These are phyloP conservation scores for Thamnophis sirtalis DNA, from an alignment of 2,113 vertebrate genomes.

Conservation along the genomic window DNA sequence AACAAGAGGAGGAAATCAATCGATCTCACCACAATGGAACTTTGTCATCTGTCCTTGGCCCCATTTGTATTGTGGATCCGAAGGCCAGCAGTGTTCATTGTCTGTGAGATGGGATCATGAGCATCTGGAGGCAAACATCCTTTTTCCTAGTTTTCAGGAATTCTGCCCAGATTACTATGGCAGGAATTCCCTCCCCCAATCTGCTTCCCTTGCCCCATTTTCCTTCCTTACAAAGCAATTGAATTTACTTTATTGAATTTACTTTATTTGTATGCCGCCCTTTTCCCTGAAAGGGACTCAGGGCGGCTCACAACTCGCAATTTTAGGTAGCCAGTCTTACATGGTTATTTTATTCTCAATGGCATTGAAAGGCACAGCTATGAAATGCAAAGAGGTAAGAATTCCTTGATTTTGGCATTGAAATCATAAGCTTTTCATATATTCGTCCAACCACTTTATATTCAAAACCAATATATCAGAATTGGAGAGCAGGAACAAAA, in stretches of 20 bases:
- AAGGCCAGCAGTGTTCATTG: not conserved
- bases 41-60: slow-evolving; percentile 14
- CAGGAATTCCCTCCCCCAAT: slow-evolving; percentile 1
- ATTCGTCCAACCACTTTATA: not conserved
- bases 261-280: no score
- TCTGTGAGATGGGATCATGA: not conserved
- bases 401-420: not conserved
- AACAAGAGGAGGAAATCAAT: slow-evolving; percentile 46
- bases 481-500: not conserved
- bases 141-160: slow-evolving; percentile 21
- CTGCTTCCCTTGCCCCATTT: not conserved
- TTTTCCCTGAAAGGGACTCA: no score
- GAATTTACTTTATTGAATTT: no score
- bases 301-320: no score
- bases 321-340: not conserved
- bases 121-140: slow-evolving; percentile 11
- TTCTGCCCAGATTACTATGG: not conserved
- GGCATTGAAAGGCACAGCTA: not conserved
- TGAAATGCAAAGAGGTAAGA: not conserved
- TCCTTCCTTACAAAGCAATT: not conserved
- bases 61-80: not conserved
- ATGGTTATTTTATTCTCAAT: not conserved
- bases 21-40: not conserved
- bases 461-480: not conserved
- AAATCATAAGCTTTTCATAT: not conserved